phyloP scores from a whole-genome alignment of 2,797 vertebrate species.

The Sitta carolinensis region DNA sequence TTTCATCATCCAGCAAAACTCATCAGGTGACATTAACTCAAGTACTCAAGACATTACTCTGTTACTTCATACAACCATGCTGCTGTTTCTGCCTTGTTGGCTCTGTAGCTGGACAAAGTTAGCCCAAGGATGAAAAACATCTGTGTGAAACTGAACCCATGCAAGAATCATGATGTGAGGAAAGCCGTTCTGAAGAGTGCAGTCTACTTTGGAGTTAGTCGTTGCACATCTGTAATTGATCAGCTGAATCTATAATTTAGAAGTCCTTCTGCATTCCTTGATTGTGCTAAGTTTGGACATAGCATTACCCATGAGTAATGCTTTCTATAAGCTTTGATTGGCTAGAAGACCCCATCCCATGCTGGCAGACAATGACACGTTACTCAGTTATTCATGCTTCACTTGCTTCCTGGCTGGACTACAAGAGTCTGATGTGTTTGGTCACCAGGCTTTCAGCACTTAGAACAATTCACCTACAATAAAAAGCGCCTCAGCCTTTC shows the following conservation, averaged over 20 bases:
- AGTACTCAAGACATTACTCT: not conserved
- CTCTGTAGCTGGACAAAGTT: constrained; percentile 28
- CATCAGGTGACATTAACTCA: not conserved
- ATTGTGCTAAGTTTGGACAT: constrained; percentile 67
- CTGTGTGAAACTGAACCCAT: constrained; percentile 61
- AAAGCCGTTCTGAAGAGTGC: constrained; percentile 44
- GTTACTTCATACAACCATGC: not conserved
- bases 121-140: constrained; percentile 63
- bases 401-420: constrained; percentile 60
- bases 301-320: constrained; percentile 65
- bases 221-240: constrained; percentile 66
- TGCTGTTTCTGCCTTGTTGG: constrained; percentile 20
- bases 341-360: constrained; percentile 54
- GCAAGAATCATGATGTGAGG: constrained; percentile 52
- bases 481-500: constrained; percentile 21
- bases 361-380: constrained; percentile 54
- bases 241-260: constrained; percentile 68
- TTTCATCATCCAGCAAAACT: not conserved
- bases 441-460: constrained; percentile 66
- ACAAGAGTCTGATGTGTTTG: constrained; percentile 57
- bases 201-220: constrained; percentile 22
- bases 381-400: constrained; percentile 66
- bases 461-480: constrained; percentile 59
- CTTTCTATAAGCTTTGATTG: constrained; percentile 51
- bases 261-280: constrained; percentile 64